Evolutionary conservation across 2,113 vertebrate species (phyloP).

Genomic region (Larimichthys polyactis): DNA sequence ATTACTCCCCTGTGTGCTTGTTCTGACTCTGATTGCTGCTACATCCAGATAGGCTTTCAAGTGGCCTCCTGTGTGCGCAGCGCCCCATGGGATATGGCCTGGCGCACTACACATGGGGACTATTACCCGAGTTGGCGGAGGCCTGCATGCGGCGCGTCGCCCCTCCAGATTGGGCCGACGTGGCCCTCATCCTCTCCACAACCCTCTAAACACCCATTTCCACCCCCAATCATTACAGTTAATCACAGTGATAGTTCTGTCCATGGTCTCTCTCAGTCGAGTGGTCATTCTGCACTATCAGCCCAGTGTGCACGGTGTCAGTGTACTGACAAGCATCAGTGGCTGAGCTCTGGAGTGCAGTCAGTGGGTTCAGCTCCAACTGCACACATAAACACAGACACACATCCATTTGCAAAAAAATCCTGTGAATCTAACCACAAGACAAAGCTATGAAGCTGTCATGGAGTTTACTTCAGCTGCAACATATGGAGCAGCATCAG

Average conservation of each 20-base stretch:
- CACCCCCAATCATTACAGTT: conserved; percentile 74
- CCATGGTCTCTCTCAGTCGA: conserved; percentile 63
- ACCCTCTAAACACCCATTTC: conserved; percentile 77
- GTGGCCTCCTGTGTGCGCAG: conserved; percentile 80
- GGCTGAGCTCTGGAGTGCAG: conserved; percentile 49
- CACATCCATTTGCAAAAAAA: conserved; percentile 51
- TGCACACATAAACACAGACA: conserved; percentile 36
- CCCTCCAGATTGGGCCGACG: conserved; percentile 67
- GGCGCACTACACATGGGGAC: conserved; percentile 82
- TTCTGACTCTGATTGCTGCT: conserved; percentile 83
- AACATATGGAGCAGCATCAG: background rate
- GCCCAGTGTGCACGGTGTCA: conserved; percentile 19
- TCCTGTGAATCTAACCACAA: conserved; percentile 29
- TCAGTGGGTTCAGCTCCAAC: conserved; percentile 38
- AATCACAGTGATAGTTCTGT: conserved; percentile 78
- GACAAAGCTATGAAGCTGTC: conserved; percentile 40
- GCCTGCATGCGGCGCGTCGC: conserved; percentile 53
- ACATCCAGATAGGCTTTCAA: conserved; percentile 85
- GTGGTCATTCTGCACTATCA: conserved; percentile 70
- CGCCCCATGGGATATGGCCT: conserved; percentile 76
- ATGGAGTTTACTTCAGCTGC: conserved; percentile 32
- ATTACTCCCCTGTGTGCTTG: conserved; percentile 83
- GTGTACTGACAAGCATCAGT: conserved; percentile 37
- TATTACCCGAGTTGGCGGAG: conserved; percentile 74
- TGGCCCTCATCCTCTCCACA: conserved; percentile 72